Base-by-base conservation (phyloP, 1,140 invertebrate species). In the Hypothenemus hampei region DNA sequence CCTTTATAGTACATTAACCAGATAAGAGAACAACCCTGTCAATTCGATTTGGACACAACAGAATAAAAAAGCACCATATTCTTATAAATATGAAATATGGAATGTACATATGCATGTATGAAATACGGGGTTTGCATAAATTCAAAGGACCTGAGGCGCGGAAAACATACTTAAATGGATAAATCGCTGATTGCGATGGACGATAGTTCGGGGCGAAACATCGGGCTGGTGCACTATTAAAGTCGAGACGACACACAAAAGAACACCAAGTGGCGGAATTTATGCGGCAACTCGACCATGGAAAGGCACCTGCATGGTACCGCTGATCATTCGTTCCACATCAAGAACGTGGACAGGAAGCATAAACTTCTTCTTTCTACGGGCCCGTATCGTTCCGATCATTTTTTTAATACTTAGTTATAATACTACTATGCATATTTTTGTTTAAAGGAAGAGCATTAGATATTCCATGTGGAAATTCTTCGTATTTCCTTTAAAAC, bases 211-310 rank as follows among this genome's bases (percentile, higher is more conserved):
- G 19, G 20, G 31, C 18, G 37, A 49, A 31, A 37, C n/a, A n/a
- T n/a, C n/a, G 35, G 11, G 48, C 48, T 23, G 41, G 33, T 40
- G 48, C 48, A 50, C 48, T 48, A 50, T 50, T 50, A 50, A 50
- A 36, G 50, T 53, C 50, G 29, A n/a, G n/a, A 33, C 13, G 36
- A 26, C 43, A 39, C 43, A 53, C 43, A 41, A 44, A 44, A 53
- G n/a, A n/a, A 20, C 41, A 39, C 29, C 50, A 53, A 45, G 50
- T 53, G 50, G 41, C 39, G 21, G 36, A 44, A 53, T 44, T 43
- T 53, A 53, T 53, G 50, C 29, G 18, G 5, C 20, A 26, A 53
- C 19, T 53, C 50, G 22, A 53, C 24, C 50, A 36, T 53, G 50
- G 50, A 53, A 31, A 53, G 10, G 31, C 50, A 53, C 50, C 39